Base-by-base conservation (phyloP, 2,797 vertebrate genomes). In the Nannoperca obscura region DNA sequence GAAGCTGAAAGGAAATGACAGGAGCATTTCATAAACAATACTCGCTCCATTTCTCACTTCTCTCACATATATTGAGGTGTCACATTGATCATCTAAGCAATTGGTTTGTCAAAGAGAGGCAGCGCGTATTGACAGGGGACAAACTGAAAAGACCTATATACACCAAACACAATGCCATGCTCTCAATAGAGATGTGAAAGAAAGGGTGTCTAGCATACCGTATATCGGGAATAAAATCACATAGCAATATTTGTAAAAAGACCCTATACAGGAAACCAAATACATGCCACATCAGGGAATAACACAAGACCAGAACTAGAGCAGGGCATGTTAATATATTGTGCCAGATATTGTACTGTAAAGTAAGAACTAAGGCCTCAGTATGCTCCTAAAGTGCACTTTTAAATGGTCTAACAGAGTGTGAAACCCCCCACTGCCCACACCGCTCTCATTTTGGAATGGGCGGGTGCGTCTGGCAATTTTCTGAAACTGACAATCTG, bases 121-220 rank as follows among this genome's bases (percentile, higher is more conserved):
- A 2, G 4, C 17, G 36, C 1, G n/a, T 68, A 30, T 30, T 50
- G 50, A 54, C 44, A 27, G 7, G 15, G 2, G 27, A 24, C 7
- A 53, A 66, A 22, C 30, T 50, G 59, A 50, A 69, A 76, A 55
- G 58, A 76, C 24, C 38, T 30, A 32, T 71, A 19, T 15, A 15
- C 10, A 30, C 47, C 13, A 50, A 68, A 76, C 52, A 53, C 42
- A 74, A 55, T 8, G 24, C 7, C 32, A 20, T 5, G 58, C 46
- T 59, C n/a, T 78, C 52, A 47, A 8, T 7, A 36, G n/a, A 62
- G 27, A 59, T 38, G 50, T 62, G 34, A 69, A 52, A 71, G 40
- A 3, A 57, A 0, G 12, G 27, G 20, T 50, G 42, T 71, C 59
- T 14, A 55, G 40, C 32, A 36, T 32, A 27, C 24, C 2, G 24